Conservation (phyloP, 2,113 vertebrate genomes). For the Etheostoma cragini region DNA sequence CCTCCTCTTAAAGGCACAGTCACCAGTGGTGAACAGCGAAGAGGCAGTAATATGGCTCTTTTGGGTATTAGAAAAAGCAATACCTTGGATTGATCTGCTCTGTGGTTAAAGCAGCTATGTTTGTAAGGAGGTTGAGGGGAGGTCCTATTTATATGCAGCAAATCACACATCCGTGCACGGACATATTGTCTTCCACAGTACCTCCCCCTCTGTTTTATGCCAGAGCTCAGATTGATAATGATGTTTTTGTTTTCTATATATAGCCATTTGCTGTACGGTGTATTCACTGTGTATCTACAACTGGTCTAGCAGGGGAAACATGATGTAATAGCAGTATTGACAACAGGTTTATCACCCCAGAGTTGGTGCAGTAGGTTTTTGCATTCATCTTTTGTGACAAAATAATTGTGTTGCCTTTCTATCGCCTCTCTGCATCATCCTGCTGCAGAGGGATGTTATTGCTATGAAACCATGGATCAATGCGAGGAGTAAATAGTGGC, state of each 20-base stretch:
- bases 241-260: conserved; percentile 83
- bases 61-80: conserved; percentile 44
- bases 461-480: conserved; percentile 55
- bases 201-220: conserved; percentile 66
- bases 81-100: conserved; percentile 38
- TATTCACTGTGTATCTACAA: conserved; percentile 59
- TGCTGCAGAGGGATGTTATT: conserved; percentile 66
- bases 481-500: conserved; percentile 43
- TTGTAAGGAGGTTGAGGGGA: conserved; percentile 24
- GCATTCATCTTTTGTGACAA: not conserved
- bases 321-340: conserved; percentile 33
- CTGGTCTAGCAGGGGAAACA: conserved; percentile 44
- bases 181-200: conserved; percentile 46
- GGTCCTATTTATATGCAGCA: conserved; percentile 42
- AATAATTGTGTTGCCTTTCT: conserved; percentile 23
- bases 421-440: conserved; percentile 38
- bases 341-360: conserved; percentile 39
- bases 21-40: conserved; percentile 49
- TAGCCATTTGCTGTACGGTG: conserved; percentile 70
- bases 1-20: conserved; percentile 86
- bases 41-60: conserved; percentile 69
- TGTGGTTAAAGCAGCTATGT: conserved; percentile 45
- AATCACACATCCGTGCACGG: conserved; percentile 28
- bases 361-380: conserved; percentile 26
- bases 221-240: conserved; percentile 76